Conservation (phyloP, 2,888 invertebrate genomes). For the Xanthia togata region DNA sequence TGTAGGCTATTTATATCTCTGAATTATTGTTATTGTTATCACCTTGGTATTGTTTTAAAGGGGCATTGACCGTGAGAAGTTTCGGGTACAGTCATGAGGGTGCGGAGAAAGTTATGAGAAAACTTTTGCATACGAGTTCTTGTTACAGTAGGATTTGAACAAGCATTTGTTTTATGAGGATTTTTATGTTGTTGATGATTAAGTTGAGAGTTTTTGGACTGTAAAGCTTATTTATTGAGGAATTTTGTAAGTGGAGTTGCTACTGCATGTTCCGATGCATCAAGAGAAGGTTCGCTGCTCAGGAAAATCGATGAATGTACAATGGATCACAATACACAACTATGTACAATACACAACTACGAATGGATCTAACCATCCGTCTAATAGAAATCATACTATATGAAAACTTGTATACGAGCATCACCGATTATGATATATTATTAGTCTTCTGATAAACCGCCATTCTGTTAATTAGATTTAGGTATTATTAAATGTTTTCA, state of each 20-base stretch:
- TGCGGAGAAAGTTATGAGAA: constrained; percentile 31
- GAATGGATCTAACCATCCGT: not conserved
- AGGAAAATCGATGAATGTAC: not conserved
- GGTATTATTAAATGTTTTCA: no score
- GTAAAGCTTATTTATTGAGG: not conserved
- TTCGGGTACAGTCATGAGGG: not conserved
- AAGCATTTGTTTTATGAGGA: constrained; percentile 26
- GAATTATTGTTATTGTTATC: constrained; percentile 60
- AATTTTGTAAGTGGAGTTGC: not conserved
- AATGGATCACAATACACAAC: no score
- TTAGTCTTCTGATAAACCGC: not conserved
- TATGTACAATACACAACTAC: no score
- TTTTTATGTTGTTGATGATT: not conserved
- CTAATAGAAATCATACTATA: not conserved
- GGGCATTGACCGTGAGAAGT: constrained; percentile 30
- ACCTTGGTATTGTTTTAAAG: constrained; percentile 59
- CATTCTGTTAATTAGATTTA: no score
- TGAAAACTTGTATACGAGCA: not conserved
- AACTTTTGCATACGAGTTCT: constrained; percentile 33
- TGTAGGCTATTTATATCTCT: constrained; percentile 60
- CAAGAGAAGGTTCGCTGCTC: not conserved
- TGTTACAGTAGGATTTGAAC: constrained; percentile 23
- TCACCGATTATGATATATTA: no score
- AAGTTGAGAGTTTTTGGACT: not conserved
- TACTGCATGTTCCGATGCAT: not conserved